These are phyloP conservation scores for Cancer borealis DNA, from an alignment of 2,888 invertebrate genomes.

Conservation along the genomic window DNA sequence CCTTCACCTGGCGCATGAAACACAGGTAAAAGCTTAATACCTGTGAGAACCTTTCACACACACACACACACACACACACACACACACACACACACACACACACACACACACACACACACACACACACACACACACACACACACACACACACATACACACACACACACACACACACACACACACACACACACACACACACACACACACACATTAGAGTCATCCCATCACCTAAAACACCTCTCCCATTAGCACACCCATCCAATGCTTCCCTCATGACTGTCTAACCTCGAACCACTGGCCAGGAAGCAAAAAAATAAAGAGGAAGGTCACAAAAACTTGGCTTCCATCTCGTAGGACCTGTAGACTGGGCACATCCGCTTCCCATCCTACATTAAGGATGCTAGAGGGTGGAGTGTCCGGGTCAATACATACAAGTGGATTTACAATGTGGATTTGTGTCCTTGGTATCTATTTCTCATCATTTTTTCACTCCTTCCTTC, in stretches of 20 bases:
- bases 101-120: slow-evolving; percentile 36
- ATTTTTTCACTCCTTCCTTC: background rate
- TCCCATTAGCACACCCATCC: background rate
- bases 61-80: slow-evolving; percentile 38
- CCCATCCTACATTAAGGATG: background rate
- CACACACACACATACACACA: slow-evolving; percentile 14
- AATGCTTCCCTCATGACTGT: background rate
- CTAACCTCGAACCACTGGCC: background rate
- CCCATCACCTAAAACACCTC: background rate
- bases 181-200: background rate
- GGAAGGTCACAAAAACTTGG: background rate
- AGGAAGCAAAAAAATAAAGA: background rate
- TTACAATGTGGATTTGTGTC: background rate
- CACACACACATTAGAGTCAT: slow-evolving; percentile 32
- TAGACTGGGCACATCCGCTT: slow-evolving; percentile 23
- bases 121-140: slow-evolving; percentile 31
- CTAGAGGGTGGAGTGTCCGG: background rate
- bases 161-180: slow-evolving; percentile 39
- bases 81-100: background rate
- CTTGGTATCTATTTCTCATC: background rate
- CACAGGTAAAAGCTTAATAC: background rate
- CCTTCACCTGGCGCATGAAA: background rate
- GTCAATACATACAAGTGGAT: slow-evolving; percentile 3
- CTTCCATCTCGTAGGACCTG: background rate
- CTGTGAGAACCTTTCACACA: background rate